Evolutionary conservation across 1,140 invertebrate genomes (phyloP).

Genomic region (Thaumetopoea pityocampa): DNA sequence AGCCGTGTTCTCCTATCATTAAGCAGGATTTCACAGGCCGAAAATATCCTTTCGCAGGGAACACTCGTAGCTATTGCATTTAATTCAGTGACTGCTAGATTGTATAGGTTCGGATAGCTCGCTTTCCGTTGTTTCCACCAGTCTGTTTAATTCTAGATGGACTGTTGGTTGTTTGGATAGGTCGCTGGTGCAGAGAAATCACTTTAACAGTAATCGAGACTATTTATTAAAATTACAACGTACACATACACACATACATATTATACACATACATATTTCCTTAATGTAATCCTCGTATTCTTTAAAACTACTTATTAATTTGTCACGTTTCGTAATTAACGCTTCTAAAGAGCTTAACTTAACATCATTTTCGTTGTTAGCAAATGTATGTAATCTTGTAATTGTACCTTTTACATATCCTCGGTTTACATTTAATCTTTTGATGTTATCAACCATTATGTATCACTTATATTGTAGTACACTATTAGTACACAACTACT

Average conservation of each 20-base stretch:
- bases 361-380: neutral
- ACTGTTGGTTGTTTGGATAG: conserved; percentile 4
- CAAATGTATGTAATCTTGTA: neutral
- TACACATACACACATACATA: no score
- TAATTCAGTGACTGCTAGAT: conserved; percentile 11
- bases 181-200: no score
- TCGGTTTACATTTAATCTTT: neutral
- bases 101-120: conserved; percentile 11
- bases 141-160: no score
- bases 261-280: no score
- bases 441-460: no score
- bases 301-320: neutral
- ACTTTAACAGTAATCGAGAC: no score
- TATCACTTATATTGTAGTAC: no score
- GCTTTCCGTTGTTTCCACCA: conserved; percentile 16
- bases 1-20: conserved; percentile 19
- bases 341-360: neutral
- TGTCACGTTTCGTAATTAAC: neutral
- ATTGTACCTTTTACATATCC: conserved; percentile 1
- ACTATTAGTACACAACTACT: no score
- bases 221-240: no score
- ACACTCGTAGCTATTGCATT: conserved; percentile 20
- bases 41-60: conserved; percentile 24
- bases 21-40: conserved; percentile 13
- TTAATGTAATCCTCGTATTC: conserved; percentile 1